Percentiles rank a stretch among this genome's conserved stretches.
phyloP scores from a whole-genome alignment of 1,140 invertebrate species.

The Neodiprion fabricii region DNA sequence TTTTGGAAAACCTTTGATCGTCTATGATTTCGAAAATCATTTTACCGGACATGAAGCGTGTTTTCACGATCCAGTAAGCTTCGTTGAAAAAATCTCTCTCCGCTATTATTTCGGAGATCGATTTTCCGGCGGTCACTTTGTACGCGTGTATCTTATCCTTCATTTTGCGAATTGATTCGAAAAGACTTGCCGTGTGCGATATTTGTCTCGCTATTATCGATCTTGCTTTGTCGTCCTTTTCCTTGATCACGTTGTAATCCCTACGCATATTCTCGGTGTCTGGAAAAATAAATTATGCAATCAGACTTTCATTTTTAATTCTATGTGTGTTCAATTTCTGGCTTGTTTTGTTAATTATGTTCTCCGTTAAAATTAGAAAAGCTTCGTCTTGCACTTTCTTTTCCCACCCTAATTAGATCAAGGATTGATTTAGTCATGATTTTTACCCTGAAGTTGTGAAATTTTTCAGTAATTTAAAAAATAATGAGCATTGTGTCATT shows the following conservation, averaged over 20 bases:
- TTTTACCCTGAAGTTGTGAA: too few species aligned
- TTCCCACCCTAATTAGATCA: too few species aligned
- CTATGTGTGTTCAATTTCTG: too few species aligned
- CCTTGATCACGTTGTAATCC: conserved; percentile 36
- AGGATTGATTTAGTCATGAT: too few species aligned
- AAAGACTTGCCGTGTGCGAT: conserved; percentile 30
- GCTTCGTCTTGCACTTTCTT: too few species aligned
- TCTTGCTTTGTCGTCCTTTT: conserved; percentile 42
- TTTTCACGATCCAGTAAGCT: conserved; percentile 32
- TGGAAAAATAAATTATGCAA: conserved; percentile 18
- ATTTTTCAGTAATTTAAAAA: too few species aligned
- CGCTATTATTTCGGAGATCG: conserved; percentile 32
- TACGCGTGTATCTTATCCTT: conserved; percentile 37
- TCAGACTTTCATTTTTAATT: too few species aligned
- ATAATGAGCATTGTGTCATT: too few species aligned
- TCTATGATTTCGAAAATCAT: conserved; percentile 16
- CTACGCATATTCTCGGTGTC: conserved; percentile 35
- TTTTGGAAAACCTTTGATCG: not conserved
- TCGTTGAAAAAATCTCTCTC: conserved; percentile 38
- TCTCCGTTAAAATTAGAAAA: too few species aligned
- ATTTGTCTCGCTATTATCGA: conserved; percentile 39
- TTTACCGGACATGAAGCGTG: conserved; percentile 36
- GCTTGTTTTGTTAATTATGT: too few species aligned
- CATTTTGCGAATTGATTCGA: conserved; percentile 39
- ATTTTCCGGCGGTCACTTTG: conserved; percentile 21